Conservation (phyloP, 2,888 invertebrate genomes). For the Acutogordius australiensis region DNA sequence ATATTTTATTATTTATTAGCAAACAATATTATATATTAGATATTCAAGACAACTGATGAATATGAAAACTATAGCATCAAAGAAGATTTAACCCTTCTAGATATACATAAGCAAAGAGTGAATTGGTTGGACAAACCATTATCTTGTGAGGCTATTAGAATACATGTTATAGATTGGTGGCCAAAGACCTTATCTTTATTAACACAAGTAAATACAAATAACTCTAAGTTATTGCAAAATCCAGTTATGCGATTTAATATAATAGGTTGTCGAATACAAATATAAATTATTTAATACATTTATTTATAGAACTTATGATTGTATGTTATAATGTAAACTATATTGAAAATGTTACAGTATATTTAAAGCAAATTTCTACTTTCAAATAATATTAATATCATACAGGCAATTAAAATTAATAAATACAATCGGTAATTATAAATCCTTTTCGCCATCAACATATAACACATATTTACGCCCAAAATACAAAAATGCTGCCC, state of each 20-base stretch:
- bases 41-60: background rate
- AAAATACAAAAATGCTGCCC: slow-evolving; percentile 4
- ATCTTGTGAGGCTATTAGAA: background rate
- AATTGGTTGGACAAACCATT: background rate
- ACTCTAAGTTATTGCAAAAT: background rate
- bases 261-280: background rate
- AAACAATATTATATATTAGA: no score
- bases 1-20: no score
- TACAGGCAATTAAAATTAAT: no score
- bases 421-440: background rate
- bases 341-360: no score
- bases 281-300: no score
- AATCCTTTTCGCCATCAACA: background rate
- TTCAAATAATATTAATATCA: no score
- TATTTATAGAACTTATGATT: no score
- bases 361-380: no score
- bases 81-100: background rate
- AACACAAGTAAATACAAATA: background rate
- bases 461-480: slow-evolving; percentile 7
- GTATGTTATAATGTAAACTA: no score
- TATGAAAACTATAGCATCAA: background rate
- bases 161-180: slow-evolving; percentile 9
- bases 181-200: background rate
- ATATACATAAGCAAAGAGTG: background rate
- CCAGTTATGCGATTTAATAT: background rate